Base-by-base conservation (phyloP, 2,113 vertebrate genomes). In the Mastomys coucha region DNA sequence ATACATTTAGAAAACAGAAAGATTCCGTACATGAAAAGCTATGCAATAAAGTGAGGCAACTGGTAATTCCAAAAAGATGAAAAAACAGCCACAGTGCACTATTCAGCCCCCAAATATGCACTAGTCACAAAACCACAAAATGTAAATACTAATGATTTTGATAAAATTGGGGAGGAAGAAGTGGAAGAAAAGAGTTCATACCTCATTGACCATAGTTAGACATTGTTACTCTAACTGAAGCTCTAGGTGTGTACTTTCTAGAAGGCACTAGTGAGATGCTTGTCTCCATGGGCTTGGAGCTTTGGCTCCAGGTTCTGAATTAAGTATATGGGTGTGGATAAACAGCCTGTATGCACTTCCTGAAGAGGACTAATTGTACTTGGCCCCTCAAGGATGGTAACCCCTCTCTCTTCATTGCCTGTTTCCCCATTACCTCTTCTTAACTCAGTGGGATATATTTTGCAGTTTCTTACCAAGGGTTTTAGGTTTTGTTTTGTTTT, bases 211-310 rank as follows among this genome's bases (percentile, higher is more conserved):
- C 67, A 20, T 42, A 42, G 77, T 86, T 91, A 73, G 49, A 94
- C 75, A 63, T 87, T 92, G 72, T 42, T 89, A 91, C 77, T 88
- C 33, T 91, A 78, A 60, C 56, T 76, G 58, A 69, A 87, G 51
- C 36, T n/a, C 22, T 13, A 82, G 65, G 58, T 28, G 14, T 76
- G 4, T 56, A 20, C 72, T 31, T 33, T 70, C 56, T 39, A 19
- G 20, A 82, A 86, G 78, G 33, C 63, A 7, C 31, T 56, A 75
- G 51, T 19, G 26, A n/a, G 75, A n/a, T 58, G 10, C 49, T 77
- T 67, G 63, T 53, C 12, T 86, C 45, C 72, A 49, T 7, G 67
- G 45, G 31, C 51, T 65, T 14, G 51, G 84, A 31, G 16, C n/a
- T 78, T 82, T 84, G 42, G 36, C 51, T 67, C 85, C 58, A 31